Base-by-base conservation (phyloP, 2,888 invertebrate species). In the Eilema sororculum region DNA sequence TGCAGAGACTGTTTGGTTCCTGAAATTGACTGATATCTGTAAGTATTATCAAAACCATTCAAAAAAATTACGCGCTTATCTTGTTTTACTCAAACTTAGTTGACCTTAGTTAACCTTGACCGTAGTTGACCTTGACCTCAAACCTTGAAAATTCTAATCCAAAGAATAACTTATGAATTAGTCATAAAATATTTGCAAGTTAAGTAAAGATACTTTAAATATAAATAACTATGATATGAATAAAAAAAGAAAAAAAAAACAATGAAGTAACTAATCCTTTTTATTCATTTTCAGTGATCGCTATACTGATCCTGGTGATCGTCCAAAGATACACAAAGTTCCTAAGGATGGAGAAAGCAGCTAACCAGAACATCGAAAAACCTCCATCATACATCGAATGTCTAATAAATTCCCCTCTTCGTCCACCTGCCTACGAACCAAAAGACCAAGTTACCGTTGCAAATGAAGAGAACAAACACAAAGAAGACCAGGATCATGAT, bases 321-420 rank as follows among this genome's bases (percentile, higher is more conserved):
- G 87, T 93, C 16, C 83, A 87, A 41, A 85, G 77, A 61, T 92
- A 93, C 73, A 86, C 87, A 0, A 83, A 84, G 30, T 74, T 81
- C 52, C 63, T 92, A 22, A 84, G 83, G 63, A 71, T 77, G 4
- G 89, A 91, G 68, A 87, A 83, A 10, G 73, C 78, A 41, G 76
- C 80, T 25, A 69, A 73, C 2, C 80, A 81, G 33, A 80, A 77
- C 0, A 71, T 68, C 0, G 90, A 91, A 24, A 89, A 89, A 65
- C 93, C 93, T 0, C 93, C 93, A 3, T 80, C 93, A 0, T 93
- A 93, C 77, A 85, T 90, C 8, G 91, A 93, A 73, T 91, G 91
- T 58, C 74, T 92, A 20, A 89, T 90, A 24, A 88, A 83, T 57
- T 79, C 76, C 0, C 76, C 82, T 0, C 57, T 75, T 3, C 72